phyloP scores from a whole-genome alignment of 2,888 invertebrate genomes.

The Drosophila buzzatii region DNA sequence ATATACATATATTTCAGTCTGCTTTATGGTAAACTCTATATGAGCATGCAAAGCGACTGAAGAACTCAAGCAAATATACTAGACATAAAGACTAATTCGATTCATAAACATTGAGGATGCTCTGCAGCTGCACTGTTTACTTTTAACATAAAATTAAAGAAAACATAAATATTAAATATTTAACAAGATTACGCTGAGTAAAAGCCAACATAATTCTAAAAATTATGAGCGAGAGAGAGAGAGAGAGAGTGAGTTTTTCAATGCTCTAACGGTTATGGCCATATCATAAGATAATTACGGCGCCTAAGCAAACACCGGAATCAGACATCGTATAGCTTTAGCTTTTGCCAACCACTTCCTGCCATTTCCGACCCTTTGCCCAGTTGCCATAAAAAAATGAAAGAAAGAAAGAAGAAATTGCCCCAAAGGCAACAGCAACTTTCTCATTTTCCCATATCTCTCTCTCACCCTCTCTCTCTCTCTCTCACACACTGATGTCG shows the following conservation, averaged over 20 bases:
- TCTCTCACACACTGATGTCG: background rate
- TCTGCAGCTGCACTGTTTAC: background rate
- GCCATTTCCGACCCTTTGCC: constrained; percentile 68
- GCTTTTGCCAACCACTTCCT: constrained; percentile 55
- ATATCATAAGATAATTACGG: constrained; percentile 53
- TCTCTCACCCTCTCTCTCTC: background rate
- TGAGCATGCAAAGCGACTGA: background rate
- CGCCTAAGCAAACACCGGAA: constrained; percentile 57
- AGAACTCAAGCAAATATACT: background rate
- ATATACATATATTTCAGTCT: background rate
- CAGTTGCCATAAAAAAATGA: constrained; percentile 38
- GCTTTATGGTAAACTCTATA: background rate
- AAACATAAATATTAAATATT: constrained; percentile 4
- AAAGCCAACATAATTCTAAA: background rate
- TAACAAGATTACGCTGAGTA: background rate
- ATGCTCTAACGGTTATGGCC: constrained; percentile 3
- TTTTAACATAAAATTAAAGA: background rate
- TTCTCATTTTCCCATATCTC: constrained; percentile 37
- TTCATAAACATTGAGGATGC: background rate
- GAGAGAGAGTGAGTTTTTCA: constrained; percentile 7
- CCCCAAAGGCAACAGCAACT: constrained; percentile 34
- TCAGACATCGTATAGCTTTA: constrained; percentile 44
- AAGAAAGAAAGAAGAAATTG: constrained; percentile 26
- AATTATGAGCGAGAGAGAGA: constrained; percentile 11
- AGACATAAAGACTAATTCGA: background rate